These are phyloP conservation scores for Dicentrarchus labrax DNA, from an alignment of 2,113 vertebrate species.

Conservation along the genomic window DNA sequence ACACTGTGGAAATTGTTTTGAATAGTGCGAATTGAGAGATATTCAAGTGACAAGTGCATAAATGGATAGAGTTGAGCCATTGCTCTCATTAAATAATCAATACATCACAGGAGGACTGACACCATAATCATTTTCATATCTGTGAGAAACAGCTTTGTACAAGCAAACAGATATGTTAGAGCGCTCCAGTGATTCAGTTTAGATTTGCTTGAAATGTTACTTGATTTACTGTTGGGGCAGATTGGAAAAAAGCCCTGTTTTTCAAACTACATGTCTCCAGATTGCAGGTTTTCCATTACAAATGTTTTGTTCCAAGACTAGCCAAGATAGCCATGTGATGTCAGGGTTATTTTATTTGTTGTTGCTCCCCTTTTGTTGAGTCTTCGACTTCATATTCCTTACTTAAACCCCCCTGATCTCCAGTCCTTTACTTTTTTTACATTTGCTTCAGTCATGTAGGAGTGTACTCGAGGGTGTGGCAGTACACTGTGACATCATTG, in stretches of 20 bases:
- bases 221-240: background rate
- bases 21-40: background rate
- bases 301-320: background rate
- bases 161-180: background rate
- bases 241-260: background rate
- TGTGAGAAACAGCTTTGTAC: background rate
- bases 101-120: background rate
- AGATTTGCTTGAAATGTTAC: background rate
- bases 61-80: background rate
- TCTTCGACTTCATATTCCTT: background rate
- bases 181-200: background rate
- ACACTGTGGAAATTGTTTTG: background rate
- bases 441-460: background rate
- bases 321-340: background rate
- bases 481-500: background rate
- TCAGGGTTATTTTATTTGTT: background rate
- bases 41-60: background rate
- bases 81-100: slow-evolving; percentile 11
- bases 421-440: background rate
- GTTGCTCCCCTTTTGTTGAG: background rate
- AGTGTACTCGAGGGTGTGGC: background rate
- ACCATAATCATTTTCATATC: background rate
- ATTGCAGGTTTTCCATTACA: background rate
- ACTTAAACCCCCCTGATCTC: background rate
- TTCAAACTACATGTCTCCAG: background rate